phyloP scores from a whole-genome alignment of 2,888 invertebrate species.

The Trissonchulus latispiculum region DNA sequence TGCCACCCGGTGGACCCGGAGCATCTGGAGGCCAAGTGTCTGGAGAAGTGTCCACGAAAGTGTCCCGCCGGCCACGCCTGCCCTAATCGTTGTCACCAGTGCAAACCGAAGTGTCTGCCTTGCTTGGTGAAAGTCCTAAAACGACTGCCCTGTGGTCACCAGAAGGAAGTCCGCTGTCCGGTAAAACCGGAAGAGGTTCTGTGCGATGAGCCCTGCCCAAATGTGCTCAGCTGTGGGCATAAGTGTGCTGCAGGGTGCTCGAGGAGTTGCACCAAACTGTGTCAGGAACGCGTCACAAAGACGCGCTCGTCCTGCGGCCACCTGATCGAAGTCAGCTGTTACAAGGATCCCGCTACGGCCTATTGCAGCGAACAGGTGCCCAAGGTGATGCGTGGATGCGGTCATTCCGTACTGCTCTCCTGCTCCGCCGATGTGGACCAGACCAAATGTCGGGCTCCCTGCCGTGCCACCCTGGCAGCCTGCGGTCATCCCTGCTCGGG shows the following conservation, averaged over 20 bases:
- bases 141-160: slow-evolving; percentile 33
- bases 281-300: slow-evolving; percentile 27
- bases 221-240: slow-evolving; percentile 50
- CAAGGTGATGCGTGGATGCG: slow-evolving; percentile 24
- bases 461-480: too few relatives aligned
- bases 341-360: slow-evolving; percentile 37
- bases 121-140: slow-evolving; percentile 33
- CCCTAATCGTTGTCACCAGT: slow-evolving; percentile 50
- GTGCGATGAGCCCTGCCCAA: slow-evolving; percentile 35
- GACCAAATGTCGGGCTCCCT: too few relatives aligned
- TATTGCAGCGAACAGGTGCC: slow-evolving; percentile 40
- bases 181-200: slow-evolving; percentile 27
- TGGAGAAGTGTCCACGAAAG: slow-evolving; percentile 48
- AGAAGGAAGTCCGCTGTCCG: slow-evolving; percentile 27
- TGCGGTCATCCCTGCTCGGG: too few relatives aligned
- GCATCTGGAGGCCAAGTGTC: slow-evolving; percentile 51
- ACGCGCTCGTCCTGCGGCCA: slow-evolving; percentile 37
- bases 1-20: slow-evolving; percentile 56
- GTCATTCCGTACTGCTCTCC: slow-evolving; percentile 23
- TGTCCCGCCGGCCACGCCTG: slow-evolving; percentile 52
- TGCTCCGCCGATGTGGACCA: slow-evolving; percentile 14
- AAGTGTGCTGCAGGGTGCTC: slow-evolving; percentile 52
- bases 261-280: slow-evolving; percentile 30
- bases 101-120: slow-evolving; percentile 28
- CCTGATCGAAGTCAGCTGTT: slow-evolving; percentile 43